Percentiles rank a stretch among this genome's conserved stretches.
phyloP scores from a whole-genome alignment of 2,113 vertebrate species.

The Callocephalon fimbriatum region DNA sequence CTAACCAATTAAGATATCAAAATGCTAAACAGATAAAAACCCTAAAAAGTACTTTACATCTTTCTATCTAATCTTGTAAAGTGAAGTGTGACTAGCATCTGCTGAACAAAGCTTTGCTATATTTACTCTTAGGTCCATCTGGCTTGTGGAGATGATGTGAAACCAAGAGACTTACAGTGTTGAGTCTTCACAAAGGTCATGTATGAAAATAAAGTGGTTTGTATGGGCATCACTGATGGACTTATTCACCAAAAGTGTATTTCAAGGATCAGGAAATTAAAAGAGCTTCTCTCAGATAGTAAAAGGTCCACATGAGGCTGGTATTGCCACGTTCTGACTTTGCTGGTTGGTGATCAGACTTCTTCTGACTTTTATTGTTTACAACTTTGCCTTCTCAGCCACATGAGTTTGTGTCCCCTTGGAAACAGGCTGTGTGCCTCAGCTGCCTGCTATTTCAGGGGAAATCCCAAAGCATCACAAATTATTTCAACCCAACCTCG shows the following conservation, averaged over 20 bases:
- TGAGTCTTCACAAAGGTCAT: background rate
- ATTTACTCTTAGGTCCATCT: background rate
- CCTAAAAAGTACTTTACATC: accelerated
- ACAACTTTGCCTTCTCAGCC: background rate
- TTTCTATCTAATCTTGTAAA: background rate
- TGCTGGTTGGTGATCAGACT: background rate
- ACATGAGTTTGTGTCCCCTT: background rate
- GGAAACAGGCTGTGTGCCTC: background rate
- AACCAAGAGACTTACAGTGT: background rate
- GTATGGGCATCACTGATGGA: background rate
- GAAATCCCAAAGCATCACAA: background rate
- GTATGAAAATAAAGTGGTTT: background rate
- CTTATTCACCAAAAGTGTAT: background rate
- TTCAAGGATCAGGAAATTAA: background rate
- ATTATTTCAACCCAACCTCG: background rate
- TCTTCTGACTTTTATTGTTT: background rate
- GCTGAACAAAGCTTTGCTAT: background rate
- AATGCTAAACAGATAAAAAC: background rate
- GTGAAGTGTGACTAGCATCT: background rate
- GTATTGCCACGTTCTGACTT: accelerated
- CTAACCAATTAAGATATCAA: background rate
- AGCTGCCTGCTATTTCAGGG: background rate
- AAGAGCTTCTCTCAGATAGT: background rate
- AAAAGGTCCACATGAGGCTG: background rate
- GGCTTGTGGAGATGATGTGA: background rate